These are phyloP conservation scores for Naja naja DNA, from an alignment of 2,113 vertebrate species.

Conservation along the genomic window DNA sequence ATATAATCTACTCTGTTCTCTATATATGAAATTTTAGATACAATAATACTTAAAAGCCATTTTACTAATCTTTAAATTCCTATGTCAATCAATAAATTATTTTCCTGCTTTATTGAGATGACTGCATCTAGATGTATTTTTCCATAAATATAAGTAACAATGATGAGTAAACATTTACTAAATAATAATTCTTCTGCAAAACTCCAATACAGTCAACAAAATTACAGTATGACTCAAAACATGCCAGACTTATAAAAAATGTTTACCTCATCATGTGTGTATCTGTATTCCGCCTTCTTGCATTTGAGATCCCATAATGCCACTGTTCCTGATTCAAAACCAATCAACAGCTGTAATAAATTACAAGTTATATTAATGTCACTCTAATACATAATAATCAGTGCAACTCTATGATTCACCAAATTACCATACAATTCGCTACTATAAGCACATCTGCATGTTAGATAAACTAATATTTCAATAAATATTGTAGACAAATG, in stretches of 20 bases:
- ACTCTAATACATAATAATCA: background rate
- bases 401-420: background rate
- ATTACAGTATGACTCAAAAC: background rate
- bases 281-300: constrained; percentile 98
- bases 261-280: constrained; percentile 95
- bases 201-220: background rate
- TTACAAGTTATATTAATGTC: constrained; percentile 37
- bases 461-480: background rate
- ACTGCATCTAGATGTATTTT: background rate
- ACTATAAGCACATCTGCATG: background rate
- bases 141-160: background rate
- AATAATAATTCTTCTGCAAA: background rate
- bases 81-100: background rate
- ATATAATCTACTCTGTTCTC: background rate
- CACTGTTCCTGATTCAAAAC: constrained; percentile 95
- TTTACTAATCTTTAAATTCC: background rate
- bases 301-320: constrained; percentile 98
- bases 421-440: background rate
- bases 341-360: constrained; percentile 92
- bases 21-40: background rate
- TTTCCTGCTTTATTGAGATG: background rate
- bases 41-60: background rate
- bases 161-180: background rate
- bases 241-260: background rate
- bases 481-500: background rate